phyloP scores from a whole-genome alignment of 2,797 vertebrate genomes.

The Protonibea diacanthus region DNA sequence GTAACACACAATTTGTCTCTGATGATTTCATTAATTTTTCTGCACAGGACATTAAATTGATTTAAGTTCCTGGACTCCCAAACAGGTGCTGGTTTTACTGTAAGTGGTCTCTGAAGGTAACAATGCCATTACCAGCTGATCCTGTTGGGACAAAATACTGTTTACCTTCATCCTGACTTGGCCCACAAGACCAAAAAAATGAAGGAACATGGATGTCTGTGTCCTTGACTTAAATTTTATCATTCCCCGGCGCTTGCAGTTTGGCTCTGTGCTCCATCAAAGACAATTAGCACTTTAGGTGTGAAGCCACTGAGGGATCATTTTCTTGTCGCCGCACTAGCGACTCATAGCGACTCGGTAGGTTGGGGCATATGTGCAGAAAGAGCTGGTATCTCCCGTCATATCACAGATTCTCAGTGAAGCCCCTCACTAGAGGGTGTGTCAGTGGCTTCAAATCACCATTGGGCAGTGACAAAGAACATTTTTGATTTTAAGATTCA shows the following conservation, averaged over 20 bases:
- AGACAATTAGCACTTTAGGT: constrained; percentile 45
- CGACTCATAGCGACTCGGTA: constrained; percentile 31
- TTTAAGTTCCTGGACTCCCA: constrained; percentile 64
- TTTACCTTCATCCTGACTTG: constrained; percentile 57
- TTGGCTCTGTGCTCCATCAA: constrained; percentile 41
- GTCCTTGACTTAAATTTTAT: constrained; percentile 57
- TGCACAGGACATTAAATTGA: constrained; percentile 70
- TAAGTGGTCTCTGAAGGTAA: constrained; percentile 73
- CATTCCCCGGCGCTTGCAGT: constrained; percentile 37
- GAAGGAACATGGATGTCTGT: constrained; percentile 20
- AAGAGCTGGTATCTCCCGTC: neutral
- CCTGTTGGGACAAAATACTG: constrained; percentile 66
- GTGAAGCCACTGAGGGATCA: constrained; percentile 45
- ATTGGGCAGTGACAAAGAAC: neutral
- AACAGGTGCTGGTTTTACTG: constrained; percentile 67
- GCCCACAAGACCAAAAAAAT: constrained; percentile 44
- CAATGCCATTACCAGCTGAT: constrained; percentile 66
- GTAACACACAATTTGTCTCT: constrained; percentile 73
- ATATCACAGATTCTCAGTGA: too few relatives aligned
- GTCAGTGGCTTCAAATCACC: neutral
- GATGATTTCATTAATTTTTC: constrained; percentile 77
- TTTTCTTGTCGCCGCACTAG: constrained; percentile 44
- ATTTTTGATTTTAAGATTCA: too few relatives aligned
- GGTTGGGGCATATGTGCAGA: constrained; percentile 1
- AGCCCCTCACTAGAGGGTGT: neutral